phyloP scores from a whole-genome alignment of 2,797 vertebrate genomes.

The Eospalax fontanierii region DNA sequence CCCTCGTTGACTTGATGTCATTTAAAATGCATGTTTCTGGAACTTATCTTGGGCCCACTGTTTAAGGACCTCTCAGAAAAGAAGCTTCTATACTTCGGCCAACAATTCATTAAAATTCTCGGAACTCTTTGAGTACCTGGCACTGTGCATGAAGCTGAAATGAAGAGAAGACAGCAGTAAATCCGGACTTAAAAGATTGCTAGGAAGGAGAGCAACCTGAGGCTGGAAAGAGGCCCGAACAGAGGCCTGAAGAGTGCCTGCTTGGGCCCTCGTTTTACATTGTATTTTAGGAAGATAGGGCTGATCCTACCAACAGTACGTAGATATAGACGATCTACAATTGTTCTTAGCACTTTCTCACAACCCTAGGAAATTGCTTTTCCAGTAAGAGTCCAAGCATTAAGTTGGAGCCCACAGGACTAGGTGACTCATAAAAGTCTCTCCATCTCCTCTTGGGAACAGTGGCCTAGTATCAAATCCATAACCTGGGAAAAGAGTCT shows the following conservation, averaged over 20 bases:
- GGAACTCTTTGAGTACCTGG: neutral
- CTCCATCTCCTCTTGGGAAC: neutral
- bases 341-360: neutral
- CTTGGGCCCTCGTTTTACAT: neutral
- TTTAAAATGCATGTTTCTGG: slow-evolving; percentile 1
- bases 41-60: neutral
- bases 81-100: neutral
- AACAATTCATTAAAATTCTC: neutral
- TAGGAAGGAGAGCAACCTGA: neutral
- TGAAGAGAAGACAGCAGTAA: neutral
- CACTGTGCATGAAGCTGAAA: neutral
- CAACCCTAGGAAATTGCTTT: neutral
- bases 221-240: too few relatives aligned
- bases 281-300: neutral
- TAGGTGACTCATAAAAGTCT: neutral
- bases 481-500: neutral
- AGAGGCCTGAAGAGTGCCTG: too few relatives aligned
- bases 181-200: neutral
- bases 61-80: neutral
- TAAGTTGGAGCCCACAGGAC: neutral
- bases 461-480: neutral
- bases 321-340: neutral
- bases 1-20: neutral
- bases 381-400: neutral
- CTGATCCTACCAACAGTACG: neutral